phyloP scores from a whole-genome alignment of 2,113 vertebrate species.

The Pitta sordida region DNA sequence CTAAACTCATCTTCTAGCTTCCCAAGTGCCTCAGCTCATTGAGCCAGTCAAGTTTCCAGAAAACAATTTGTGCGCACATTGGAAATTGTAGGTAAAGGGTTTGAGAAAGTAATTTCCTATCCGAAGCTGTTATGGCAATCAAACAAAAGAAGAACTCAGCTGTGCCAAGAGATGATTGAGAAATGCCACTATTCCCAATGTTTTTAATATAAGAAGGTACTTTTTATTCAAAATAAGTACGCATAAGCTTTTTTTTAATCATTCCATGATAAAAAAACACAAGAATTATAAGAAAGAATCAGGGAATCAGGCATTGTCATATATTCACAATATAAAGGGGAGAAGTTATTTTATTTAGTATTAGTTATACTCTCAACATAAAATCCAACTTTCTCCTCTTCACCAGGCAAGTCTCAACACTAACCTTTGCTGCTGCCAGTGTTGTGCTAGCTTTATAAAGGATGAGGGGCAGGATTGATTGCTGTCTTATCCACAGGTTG shows the following conservation, averaged over 20 bases:
- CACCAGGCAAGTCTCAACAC: neutral
- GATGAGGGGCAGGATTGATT: neutral
- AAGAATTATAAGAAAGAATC: neutral
- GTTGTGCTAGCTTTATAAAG: neutral
- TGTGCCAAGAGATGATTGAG: neutral
- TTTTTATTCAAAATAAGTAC: neutral
- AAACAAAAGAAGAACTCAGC: neutral
- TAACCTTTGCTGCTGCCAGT: neutral
- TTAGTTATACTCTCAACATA: neutral
- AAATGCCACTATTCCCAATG: neutral
- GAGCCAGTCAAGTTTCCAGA: neutral
- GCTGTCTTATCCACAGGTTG: neutral
- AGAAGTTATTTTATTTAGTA: neutral
- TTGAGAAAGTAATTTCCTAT: neutral
- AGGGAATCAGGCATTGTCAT: neutral
- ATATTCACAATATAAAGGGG: accelerated
- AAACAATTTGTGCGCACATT: neutral
- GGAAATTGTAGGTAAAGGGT: neutral
- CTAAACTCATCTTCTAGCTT: neutral
- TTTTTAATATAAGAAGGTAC: neutral
- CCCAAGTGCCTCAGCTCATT: neutral
- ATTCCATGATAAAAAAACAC: neutral
- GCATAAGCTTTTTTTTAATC: neutral
- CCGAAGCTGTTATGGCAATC: neutral
- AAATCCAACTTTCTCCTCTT: neutral